phyloP scores from a whole-genome alignment of 2,888 invertebrate genomes.

The Bombylius discolor region DNA sequence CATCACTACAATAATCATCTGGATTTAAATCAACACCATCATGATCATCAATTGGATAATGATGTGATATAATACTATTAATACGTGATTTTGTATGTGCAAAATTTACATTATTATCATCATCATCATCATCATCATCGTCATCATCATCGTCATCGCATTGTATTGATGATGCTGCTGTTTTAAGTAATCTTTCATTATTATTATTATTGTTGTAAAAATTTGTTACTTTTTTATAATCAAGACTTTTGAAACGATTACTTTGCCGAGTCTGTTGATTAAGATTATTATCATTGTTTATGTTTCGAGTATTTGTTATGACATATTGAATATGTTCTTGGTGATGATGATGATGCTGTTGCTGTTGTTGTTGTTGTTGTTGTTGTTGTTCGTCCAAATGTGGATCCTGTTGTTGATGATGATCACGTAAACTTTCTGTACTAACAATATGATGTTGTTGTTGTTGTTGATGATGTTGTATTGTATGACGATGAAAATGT shows the following conservation, averaged over 20 bases:
- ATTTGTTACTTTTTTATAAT: too few relatives aligned
- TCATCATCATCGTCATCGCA: not conserved
- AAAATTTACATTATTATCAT: conserved; percentile 1
- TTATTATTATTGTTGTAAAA: too few relatives aligned
- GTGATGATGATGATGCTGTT: conserved; percentile 5
- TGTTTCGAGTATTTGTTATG: not conserved
- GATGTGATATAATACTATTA: not conserved
- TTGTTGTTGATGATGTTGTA: conserved; percentile 8
- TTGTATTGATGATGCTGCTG: too few relatives aligned
- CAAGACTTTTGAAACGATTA: too few relatives aligned
- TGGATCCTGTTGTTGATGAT: conserved; percentile 10
- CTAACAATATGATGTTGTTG: conserved; percentile 9
- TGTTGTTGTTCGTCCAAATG: conserved; percentile 5
- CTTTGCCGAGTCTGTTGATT: not conserved
- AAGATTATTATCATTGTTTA: conserved; percentile 2
- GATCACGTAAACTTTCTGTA: not conserved
- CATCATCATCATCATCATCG: conserved; percentile 7
- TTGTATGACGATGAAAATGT: not conserved
- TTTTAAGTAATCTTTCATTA: too few relatives aligned
- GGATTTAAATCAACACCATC: not conserved
- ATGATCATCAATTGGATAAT: conserved; percentile 1
- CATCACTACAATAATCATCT: not conserved
- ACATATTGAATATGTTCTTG: not conserved
- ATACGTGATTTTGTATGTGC: not conserved
- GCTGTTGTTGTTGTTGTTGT: conserved; percentile 9